Base-by-base conservation (phyloP, 2,797 vertebrate genomes). In the Naso thynnoides region DNA sequence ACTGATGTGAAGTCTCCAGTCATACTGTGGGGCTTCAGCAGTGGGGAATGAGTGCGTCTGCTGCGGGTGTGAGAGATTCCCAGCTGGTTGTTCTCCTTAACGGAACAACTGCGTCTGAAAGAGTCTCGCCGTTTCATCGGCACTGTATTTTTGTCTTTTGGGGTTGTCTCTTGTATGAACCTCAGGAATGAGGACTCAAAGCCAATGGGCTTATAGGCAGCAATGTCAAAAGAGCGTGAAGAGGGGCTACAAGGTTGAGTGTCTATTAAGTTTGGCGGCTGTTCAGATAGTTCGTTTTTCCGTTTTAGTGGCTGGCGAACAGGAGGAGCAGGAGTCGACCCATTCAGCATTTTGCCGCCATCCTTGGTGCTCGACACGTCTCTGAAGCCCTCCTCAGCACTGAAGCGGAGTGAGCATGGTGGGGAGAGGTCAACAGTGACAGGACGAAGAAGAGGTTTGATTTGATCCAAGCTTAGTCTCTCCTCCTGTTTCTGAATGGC, bases 141-240 rank as follows among this genome's bases (percentile, higher is more conserved):
- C 8, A 31, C 29, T 0, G 59, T 16, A 0, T 93, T 95, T 71
- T 96, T 96, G 19, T 96, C 95, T 84, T 94, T 96, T 1, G 90
- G 79, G 1, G 59, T 14, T 19, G 93, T 96, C 73, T 99, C 97
- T 88, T 99, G 96, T 85, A 99, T 97, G 90, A 99, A 99, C 80
- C 98, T 96, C 79, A 99, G 89, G 88, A 99, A 99, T 0, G 97
- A 99, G 9, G 96, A 96, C 85, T 99, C 97, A 31, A 99, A 99
- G 60, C 97, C 97, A 83, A 98, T 96, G 0, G 97, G 97, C 78
- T 98, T 99, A 31, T 97, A 99, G 16, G 95, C 88, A 31, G 94
- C 93, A 48, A 99, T 93, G 91, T 98, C 96, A 89, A 98, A 97
- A 8, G 95, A 80, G 62, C 85, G 89, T 11, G 87, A 78, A 2